Evolutionary conservation across 2,113 vertebrate genomes (phyloP).

Genomic region (Neomonachus schauinslandi): DNA sequence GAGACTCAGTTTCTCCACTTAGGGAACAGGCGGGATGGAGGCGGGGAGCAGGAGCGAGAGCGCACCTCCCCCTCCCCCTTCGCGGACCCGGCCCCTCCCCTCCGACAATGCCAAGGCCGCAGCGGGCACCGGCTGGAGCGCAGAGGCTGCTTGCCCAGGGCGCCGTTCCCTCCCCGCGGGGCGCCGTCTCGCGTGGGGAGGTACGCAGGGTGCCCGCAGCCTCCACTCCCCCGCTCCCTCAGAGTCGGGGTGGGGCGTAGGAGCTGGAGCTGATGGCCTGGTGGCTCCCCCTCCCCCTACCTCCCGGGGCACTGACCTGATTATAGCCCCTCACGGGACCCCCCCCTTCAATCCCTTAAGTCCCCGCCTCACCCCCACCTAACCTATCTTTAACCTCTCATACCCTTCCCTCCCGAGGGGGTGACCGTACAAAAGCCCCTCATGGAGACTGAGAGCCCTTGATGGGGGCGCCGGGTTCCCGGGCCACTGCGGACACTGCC

Average conservation of each 20-base stretch:
- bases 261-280: not conserved
- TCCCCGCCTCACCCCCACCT: not conserved
- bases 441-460: not conserved
- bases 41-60: not conserved
- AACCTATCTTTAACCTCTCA: not conserved
- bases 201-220: constrained; percentile 54
- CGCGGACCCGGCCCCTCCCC: constrained; percentile 61
- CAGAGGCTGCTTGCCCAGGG: constrained; percentile 57
- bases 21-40: not conserved
- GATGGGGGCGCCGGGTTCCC: not conserved
- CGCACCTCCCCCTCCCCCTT: constrained; percentile 26
- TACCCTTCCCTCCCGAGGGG: constrained; percentile 25
- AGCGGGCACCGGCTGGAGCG: constrained; percentile 67
- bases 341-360: not conserved
- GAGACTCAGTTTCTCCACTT: constrained; percentile 73
- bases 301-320: constrained; percentile 73
- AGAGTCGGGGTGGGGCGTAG: not conserved
- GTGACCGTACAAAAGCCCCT: constrained; percentile 51
- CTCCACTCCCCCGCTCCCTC: constrained; percentile 51
- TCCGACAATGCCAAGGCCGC: constrained; percentile 75
- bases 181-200: constrained; percentile 74
- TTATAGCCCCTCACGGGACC: constrained; percentile 65
- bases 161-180: constrained; percentile 58
- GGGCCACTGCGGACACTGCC: constrained; percentile 65
- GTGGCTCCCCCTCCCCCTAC: constrained; percentile 40